These are phyloP conservation scores for Acanthis flammea DNA, from an alignment of 2,797 vertebrate genomes.

Conservation along the genomic window DNA sequence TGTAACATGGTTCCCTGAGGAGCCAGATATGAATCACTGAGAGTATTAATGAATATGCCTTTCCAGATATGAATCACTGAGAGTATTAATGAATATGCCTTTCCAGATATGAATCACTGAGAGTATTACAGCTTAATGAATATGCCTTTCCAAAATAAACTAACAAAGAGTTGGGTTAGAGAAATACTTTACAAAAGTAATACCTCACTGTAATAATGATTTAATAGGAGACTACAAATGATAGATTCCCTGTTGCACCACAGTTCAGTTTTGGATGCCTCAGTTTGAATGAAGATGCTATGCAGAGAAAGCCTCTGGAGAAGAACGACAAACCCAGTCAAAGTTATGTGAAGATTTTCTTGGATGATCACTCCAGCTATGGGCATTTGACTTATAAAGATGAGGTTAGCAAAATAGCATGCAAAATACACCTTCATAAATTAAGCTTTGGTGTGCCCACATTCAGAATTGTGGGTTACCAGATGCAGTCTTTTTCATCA, in stretches of 20 bases:
- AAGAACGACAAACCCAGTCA: not conserved
- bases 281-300: not conserved
- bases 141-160: constrained; percentile 36
- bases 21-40: constrained; percentile 7
- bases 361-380: not conserved
- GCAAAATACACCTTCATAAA: not conserved
- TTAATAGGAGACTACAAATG: not conserved
- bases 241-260: not conserved
- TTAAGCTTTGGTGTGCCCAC: not conserved
- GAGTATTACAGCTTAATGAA: not conserved
- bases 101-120: constrained; percentile 1
- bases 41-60: not conserved
- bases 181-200: not conserved
- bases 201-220: not conserved
- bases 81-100: no score
- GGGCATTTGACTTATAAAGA: not conserved
- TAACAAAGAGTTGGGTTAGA: not conserved
- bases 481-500: not conserved
- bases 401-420: not conserved
- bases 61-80: constrained; percentile 25
- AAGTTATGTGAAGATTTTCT: not conserved
- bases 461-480: not conserved
- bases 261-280: not conserved
- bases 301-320: not conserved
- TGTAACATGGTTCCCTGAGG: not conserved